Base-by-base conservation (phyloP, 1,140 invertebrate species). In the Mya arenaria region DNA sequence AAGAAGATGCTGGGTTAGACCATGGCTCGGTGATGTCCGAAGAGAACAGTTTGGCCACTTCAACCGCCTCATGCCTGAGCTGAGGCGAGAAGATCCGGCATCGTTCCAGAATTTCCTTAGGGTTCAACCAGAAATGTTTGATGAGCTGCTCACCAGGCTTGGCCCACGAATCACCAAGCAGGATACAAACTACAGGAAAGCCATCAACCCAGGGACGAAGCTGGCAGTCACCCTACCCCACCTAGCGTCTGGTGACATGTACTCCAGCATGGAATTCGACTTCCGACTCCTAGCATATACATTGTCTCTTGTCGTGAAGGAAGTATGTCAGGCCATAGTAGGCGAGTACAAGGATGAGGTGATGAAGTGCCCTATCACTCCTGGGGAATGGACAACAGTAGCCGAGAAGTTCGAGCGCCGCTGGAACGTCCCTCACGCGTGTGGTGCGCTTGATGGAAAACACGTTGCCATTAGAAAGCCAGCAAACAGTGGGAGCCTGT, bases 401-500 rank as follows among this genome's bases (percentile, higher is more conserved):
- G 68, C 79, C 4, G 36, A 74, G n/a, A 25, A n/a, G 5, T 63
- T 82, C 48, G 36, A 37, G 28, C 32, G 44, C 34, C 28, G 55
- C n/a, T n/a, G n/a, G n/a, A n/a, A 74, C 41, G 37, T 74, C 60
- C 79, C 79, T 74, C 79, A 74, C 75, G 58, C 69, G 17, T 73
- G 55, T 48, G 79, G 68, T 28, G 71, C 79, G 15, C 52, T 83
- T 23, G 82, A 83, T 62, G 63, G 74, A 17, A 83, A 83, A 48
- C 82, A 83, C 52, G 74, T 83, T n/a, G 82, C 73, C 55, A 66
- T 74, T 5, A 66, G 65, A 63, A 69, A 60, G 17, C 82, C 82
- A 8, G 19, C 82, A 34, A 63, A 83, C 30, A 78, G 48, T 71
- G 82, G 82, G n/a, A 44, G 32, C 74, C 55, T 79, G 39, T 71